Conservation (phyloP, 2,888 invertebrate genomes). For the Agrochola lota region DNA sequence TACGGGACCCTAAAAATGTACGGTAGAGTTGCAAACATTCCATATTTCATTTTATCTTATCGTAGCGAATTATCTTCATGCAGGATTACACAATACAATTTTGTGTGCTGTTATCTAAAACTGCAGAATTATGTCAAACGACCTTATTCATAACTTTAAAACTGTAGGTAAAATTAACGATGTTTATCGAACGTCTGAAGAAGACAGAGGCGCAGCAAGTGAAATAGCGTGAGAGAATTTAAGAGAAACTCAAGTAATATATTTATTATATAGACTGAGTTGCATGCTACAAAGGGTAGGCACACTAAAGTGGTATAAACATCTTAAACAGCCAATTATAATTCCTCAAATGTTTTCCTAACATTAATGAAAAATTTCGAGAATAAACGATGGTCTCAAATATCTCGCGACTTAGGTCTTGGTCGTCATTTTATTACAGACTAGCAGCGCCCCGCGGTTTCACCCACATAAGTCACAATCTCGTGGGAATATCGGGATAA, state of each 20-base stretch:
- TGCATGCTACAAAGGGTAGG: constrained; percentile 30
- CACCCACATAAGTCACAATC: no score
- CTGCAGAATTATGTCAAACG: constrained; percentile 11
- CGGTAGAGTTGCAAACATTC: constrained; percentile 20
- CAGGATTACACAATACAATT: constrained; percentile 38
- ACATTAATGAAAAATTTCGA: constrained; percentile 7
- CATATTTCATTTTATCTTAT: constrained; percentile 26
- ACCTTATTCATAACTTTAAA: not conserved
- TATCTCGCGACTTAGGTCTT: not conserved
- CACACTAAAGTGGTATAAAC: not conserved
- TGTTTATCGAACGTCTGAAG: not conserved
- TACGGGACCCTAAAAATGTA: not conserved
- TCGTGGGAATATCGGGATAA: no score
- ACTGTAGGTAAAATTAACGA: not conserved
- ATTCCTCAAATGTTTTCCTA: constrained; percentile 22
- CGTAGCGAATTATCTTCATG: constrained; percentile 28
- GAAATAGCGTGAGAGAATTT: constrained; percentile 43
- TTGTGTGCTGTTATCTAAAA: constrained; percentile 40
- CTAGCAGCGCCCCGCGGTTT: no score
- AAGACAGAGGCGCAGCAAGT: not conserved
- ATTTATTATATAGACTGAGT: not conserved
- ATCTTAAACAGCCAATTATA: constrained; percentile 47
- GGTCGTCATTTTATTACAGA: not conserved
- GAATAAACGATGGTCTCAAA: constrained; percentile 4
- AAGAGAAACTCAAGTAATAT: constrained; percentile 23